phyloP scores from a whole-genome alignment of 2,888 invertebrate genomes.

The Scaptomyza caliginosa region DNA sequence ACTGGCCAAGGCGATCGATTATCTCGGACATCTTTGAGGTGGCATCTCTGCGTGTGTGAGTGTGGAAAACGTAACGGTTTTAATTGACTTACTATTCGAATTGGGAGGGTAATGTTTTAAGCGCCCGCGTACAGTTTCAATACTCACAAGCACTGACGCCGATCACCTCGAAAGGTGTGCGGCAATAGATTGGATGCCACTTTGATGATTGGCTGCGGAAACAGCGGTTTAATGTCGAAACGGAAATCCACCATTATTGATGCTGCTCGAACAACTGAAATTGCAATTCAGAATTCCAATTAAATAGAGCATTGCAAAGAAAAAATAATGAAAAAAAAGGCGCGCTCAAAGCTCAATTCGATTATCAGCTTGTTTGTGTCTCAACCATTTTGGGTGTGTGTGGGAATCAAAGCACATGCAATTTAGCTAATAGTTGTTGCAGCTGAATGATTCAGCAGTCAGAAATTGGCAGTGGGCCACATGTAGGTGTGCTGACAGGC shows the following conservation, averaged over 20 bases:
- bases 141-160: constrained; percentile 85
- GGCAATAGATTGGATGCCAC: constrained; percentile 85
- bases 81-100: constrained; percentile 30
- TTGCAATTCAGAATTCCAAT: constrained; percentile 51
- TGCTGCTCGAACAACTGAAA: constrained; percentile 37
- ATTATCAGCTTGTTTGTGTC: constrained; percentile 56
- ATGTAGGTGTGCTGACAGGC: constrained; percentile 42
- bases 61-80: constrained; percentile 64
- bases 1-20: constrained; percentile 89
- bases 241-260: constrained; percentile 85
- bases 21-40: constrained; percentile 87
- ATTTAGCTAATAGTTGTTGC: constrained; percentile 43
- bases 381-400: constrained; percentile 20
- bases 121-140: constrained; percentile 69
- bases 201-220: constrained; percentile 85
- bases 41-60: constrained; percentile 85
- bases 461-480: constrained; percentile 20
- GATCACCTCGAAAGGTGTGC: constrained; percentile 85
- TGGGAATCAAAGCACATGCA: constrained; percentile 69
- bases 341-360: constrained; percentile 50
- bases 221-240: constrained; percentile 85
- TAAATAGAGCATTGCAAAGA: constrained; percentile 71
- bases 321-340: constrained; percentile 8
- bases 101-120: constrained; percentile 10
- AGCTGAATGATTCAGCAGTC: constrained; percentile 56